These are phyloP conservation scores for Cepaea nemoralis DNA, from an alignment of 1,140 invertebrate genomes.

Conservation along the genomic window DNA sequence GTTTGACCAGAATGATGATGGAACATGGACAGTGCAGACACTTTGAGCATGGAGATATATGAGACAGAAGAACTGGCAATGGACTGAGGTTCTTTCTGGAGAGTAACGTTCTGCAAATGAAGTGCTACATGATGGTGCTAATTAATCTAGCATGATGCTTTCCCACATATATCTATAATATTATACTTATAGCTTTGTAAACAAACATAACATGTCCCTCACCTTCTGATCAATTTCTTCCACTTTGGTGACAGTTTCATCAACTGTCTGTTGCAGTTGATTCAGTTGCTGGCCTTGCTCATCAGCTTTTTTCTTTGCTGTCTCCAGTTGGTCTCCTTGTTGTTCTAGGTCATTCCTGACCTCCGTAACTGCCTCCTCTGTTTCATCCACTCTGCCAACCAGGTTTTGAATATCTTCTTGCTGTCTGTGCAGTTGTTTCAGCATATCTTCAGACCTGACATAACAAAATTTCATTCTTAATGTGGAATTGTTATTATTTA, in stretches of 20 bases:
- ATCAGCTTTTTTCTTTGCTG: conserved; percentile 50
- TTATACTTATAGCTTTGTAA: no score
- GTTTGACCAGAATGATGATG: no score
- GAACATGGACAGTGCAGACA: no score
- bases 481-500: no score
- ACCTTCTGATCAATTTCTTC: conserved; percentile 68
- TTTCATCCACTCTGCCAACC: conserved; percentile 37
- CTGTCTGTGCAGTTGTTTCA: conserved; percentile 26
- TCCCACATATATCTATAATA: no score
- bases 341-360: conserved; percentile 46
- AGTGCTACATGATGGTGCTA: no score
- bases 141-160: no score
- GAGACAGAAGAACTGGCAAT: no score
- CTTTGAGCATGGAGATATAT: no score
- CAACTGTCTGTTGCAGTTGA: conserved; percentile 54
- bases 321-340: conserved; percentile 54
- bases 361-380: conserved; percentile 48
- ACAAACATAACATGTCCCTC: not conserved
- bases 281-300: conserved; percentile 55
- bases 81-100: no score
- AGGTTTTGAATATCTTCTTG: conserved; percentile 15
- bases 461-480: not conserved
- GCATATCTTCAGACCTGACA: conserved; percentile 25
- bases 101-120: no score
- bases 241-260: conserved; percentile 60